Base-by-base conservation (phyloP, 2,113 vertebrate genomes). In the Dicentrarchus labrax region DNA sequence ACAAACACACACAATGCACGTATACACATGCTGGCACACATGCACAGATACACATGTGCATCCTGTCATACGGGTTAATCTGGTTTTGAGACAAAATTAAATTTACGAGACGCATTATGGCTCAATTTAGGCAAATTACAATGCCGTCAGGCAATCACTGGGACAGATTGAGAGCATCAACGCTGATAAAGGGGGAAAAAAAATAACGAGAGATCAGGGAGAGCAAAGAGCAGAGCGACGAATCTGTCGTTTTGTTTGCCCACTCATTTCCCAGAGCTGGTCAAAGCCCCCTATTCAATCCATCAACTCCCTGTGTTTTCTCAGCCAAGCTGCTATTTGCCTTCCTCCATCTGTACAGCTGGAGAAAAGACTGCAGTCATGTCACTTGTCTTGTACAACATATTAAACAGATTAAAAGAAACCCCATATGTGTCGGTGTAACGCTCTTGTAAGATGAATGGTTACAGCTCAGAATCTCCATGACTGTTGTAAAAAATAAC, bases 61-160 rank as follows among this genome's bases (percentile, higher is more conserved):
- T 86, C 73, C 81, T 77, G 72, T 89, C 79, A 87, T 88, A 62
- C 50, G 81, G 85, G 85, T 87, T 92, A 92, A 93, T 94, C 93
- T 91, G 89, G 78, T 94, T 91, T 88, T 86, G 86, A 81, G 84
- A 88, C 83, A 16, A 93, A 92, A 93, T 92, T 88, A 78, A 85
- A 93, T 94, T 91, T 84, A 86, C 56, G 62, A 68, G 83, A 80
- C 76, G 80, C 88, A 90, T 90, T 93, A 91, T 84, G 78, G 72
- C 84, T 92, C 85, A 88, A 85, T 91, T 93, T 90, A 87, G 83
- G 65, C 87, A 92, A 92, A 94, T 92, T 89, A 91, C 87, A 85
- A 85, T 89, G 80, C 65, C 30, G 72, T 81, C 81, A 76, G 71
- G 82, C 75, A 87, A 84, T 84, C 64, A 73, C 78, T 85, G 90